These are phyloP conservation scores for Bombus fervidus DNA, from an alignment of 1,140 invertebrate genomes.

Conservation along the genomic window DNA sequence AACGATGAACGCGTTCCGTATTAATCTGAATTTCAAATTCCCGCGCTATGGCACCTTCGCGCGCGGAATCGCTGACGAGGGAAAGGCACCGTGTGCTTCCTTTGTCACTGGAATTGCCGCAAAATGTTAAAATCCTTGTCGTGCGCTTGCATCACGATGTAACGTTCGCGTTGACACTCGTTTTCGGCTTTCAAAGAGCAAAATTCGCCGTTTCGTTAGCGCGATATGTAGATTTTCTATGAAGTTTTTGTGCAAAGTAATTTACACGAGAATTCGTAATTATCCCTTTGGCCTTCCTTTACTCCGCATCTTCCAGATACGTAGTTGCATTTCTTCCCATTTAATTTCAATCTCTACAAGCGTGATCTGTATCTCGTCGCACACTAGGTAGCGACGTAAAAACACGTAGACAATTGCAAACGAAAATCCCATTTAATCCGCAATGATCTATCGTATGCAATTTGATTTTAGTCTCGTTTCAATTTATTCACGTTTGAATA, in stretches of 20 bases:
- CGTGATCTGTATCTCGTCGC: too few species aligned
- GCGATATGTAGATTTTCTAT: too few species aligned
- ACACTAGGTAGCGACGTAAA: neutral
- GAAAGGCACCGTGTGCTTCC: neutral
- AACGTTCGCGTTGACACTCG: neutral
- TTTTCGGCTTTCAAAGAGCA: neutral
- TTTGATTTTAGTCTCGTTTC: neutral
- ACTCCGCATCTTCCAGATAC: too few species aligned
- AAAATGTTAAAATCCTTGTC: constrained; percentile 40
- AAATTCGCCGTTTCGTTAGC: neutral
- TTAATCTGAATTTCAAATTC: constrained; percentile 69
- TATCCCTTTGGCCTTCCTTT: too few species aligned
- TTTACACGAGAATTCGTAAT: neutral
- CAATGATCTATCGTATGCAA: rapidly evolving
- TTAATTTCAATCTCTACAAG: too few species aligned
- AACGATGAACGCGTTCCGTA: constrained; percentile 60
- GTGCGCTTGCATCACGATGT: neutral
- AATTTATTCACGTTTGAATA: neutral
- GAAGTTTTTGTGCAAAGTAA: neutral
- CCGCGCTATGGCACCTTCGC: constrained; percentile 53
- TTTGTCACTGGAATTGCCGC: constrained; percentile 35
- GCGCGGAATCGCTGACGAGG: constrained; percentile 43
- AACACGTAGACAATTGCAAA: neutral
- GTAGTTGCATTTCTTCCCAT: too few species aligned
- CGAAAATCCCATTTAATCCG: neutral